Conservation (phyloP, 2,797 vertebrate species). For the Protosalanx chinensis region DNA sequence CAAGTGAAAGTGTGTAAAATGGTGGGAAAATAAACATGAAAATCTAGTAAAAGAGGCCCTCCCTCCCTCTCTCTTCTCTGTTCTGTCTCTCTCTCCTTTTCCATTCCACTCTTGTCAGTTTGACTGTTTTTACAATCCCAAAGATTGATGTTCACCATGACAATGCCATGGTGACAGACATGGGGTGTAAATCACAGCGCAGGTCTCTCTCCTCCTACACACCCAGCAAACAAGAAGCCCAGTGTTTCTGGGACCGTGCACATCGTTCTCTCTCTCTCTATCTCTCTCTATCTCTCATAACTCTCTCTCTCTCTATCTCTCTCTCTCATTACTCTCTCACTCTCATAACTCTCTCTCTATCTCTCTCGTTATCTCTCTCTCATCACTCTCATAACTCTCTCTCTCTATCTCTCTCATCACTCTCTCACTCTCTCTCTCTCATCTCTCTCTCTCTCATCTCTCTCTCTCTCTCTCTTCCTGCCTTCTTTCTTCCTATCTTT, state of each 20-base stretch:
- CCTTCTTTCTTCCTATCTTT: slow-evolving; percentile 33
- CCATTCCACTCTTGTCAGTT: slow-evolving; percentile 45
- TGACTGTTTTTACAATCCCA: slow-evolving; percentile 48
- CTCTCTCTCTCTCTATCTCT: too few species aligned
- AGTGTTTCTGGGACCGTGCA: slow-evolving; percentile 36
- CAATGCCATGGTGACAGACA: slow-evolving; percentile 51
- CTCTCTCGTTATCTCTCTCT: too few species aligned
- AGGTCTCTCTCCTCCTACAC: slow-evolving; percentile 44
- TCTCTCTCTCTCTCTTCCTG: slow-evolving; percentile 6
- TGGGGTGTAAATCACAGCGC: slow-evolving; percentile 51
- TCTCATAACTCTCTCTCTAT: neutral
- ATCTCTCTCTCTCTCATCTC: too few species aligned
- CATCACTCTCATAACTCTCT: too few species aligned
- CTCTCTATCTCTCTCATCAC: too few species aligned
- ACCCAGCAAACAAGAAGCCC: slow-evolving; percentile 47
- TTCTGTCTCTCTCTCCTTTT: slow-evolving; percentile 2
- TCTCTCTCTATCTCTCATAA: neutral
- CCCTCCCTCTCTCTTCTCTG: too few species aligned
- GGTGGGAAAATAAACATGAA: too few species aligned
- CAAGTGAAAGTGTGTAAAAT: too few species aligned
- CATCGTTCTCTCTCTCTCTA: too few species aligned
- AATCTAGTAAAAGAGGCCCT: too few species aligned
- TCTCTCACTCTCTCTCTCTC: neutral
- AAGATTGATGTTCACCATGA: slow-evolving; percentile 50
- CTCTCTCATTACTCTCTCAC: neutral